A percentile compares a stretch with the other conserved stretches of the same genome.
Evolutionary conservation across 1,140 invertebrate species (phyloP).

Genomic region (Calephelis nemesis): DNA sequence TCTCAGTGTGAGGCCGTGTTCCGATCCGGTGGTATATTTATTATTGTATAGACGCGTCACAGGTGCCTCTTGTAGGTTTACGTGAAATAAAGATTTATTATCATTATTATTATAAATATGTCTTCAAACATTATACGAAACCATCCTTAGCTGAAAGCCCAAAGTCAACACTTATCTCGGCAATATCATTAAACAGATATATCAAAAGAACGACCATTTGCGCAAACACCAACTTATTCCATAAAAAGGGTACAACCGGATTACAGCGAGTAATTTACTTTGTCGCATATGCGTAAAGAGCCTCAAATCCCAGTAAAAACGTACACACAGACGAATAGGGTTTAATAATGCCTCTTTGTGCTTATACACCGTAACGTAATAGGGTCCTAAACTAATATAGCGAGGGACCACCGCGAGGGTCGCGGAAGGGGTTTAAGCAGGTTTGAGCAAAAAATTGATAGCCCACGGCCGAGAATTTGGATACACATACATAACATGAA

Average conservation of each 20-base stretch:
- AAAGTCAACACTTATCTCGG: neutral
- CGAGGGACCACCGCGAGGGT: constrained; percentile 46
- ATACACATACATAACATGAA: constrained; percentile 6
- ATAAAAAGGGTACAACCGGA: neutral
- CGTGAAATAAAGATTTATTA: no score
- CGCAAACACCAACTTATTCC: no score
- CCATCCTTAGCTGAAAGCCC: no score
- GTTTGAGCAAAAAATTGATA: constrained; percentile 51
- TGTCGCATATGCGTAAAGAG: constrained; percentile 11
- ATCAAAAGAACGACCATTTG: neutral
- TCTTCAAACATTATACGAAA: no score
- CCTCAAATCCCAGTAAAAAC: constrained; percentile 30
- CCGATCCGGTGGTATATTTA: no score
- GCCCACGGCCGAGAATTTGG: constrained; percentile 27
- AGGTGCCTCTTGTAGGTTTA: no score
- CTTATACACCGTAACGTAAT: constrained; percentile 56
- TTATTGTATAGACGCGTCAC: no score
- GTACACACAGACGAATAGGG: constrained; percentile 36
- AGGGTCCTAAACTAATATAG: constrained; percentile 72
- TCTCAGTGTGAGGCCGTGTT: no score
- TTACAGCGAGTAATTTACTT: constrained; percentile 7
- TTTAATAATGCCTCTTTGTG: constrained; percentile 59
- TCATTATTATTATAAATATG: no score
- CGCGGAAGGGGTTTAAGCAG: constrained; percentile 55
- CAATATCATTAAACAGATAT: neutral